These are phyloP conservation scores for Pollachius pollachius DNA, from an alignment of 2,113 vertebrate species.

Conservation along the genomic window DNA sequence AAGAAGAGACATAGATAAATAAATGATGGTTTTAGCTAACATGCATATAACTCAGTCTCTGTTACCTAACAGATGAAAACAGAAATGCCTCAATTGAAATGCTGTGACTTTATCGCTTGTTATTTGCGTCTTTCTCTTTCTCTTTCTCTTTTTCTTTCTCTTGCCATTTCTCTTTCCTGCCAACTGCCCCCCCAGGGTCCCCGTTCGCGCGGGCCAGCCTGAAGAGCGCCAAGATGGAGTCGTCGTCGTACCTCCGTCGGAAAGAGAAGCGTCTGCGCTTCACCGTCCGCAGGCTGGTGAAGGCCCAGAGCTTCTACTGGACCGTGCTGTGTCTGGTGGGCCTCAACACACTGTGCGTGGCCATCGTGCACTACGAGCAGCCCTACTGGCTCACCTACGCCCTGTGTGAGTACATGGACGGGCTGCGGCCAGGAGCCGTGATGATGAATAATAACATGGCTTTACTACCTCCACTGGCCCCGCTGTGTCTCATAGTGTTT, in stretches of 20 bases:
- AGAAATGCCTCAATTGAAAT: neutral
- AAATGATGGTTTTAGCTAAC: too few species aligned
- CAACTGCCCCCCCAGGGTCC: conserved; percentile 80
- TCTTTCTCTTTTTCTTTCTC: conserved; percentile 12
- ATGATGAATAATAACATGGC: too few species aligned
- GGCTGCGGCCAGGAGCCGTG: too few species aligned
- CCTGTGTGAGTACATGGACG: conserved; percentile 78
- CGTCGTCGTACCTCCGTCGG: conserved; percentile 87
- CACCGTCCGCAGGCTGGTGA: conserved; percentile 93
- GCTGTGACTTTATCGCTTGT: conserved; percentile 40
- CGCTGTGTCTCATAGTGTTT: too few species aligned
- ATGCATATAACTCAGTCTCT: too few species aligned
- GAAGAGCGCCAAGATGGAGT: conserved; percentile 90
- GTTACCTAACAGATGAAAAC: neutral
- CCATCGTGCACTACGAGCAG: conserved; percentile 96
- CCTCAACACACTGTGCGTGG: conserved; percentile 92
- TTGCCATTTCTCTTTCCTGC: conserved; percentile 25
- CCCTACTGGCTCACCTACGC: conserved; percentile 88
- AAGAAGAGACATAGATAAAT: too few species aligned
- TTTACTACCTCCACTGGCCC: too few species aligned
- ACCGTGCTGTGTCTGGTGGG: conserved; percentile 89
- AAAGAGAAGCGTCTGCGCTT: conserved; percentile 96
- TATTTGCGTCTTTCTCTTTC: neutral
- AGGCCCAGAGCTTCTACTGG: conserved; percentile 97
- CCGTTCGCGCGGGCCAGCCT: conserved; percentile 88